These are phyloP conservation scores for Nylanderia fulva DNA, from an alignment of 1,140 invertebrate species.

Conservation along the genomic window DNA sequence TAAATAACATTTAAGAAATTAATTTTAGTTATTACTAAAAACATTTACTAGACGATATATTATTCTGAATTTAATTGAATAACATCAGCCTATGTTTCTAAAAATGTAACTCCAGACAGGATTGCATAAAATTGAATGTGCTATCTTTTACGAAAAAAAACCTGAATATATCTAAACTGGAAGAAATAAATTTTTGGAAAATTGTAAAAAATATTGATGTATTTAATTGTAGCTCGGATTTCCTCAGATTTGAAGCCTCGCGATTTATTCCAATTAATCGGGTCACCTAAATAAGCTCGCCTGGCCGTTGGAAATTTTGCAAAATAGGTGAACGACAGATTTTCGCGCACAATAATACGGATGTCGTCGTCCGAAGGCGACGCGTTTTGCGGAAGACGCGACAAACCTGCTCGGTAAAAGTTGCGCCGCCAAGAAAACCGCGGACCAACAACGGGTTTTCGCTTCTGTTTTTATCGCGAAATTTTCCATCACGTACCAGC, in stretches of 20 bases:
- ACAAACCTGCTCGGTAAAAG: constrained; percentile 50
- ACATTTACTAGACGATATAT: neutral
- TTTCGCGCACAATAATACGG: neutral
- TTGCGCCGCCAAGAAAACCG: constrained; percentile 44
- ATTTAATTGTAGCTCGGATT: neutral
- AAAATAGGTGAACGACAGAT: constrained; percentile 7
- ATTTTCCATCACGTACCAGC: constrained; percentile 77
- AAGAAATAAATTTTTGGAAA: neutral
- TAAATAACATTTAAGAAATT: neutral
- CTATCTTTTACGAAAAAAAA: neutral
- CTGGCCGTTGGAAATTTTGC: neutral
- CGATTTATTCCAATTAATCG: neutral
- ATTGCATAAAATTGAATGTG: neutral
- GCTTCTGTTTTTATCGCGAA: constrained; percentile 69
- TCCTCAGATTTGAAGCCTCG: neutral
- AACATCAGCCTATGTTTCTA: neutral
- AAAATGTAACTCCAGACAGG: neutral
- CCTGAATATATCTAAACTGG: neutral
- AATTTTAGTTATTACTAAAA: too few relatives aligned
- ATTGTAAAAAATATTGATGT: neutral
- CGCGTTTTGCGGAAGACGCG: constrained; percentile 41
- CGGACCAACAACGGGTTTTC: constrained; percentile 28
- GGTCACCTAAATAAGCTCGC: neutral
- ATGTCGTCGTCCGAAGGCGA: neutral
- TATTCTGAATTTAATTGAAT: neutral